Base-by-base conservation (phyloP, 2,113 vertebrate genomes). In the Colistium nudipinnis region DNA sequence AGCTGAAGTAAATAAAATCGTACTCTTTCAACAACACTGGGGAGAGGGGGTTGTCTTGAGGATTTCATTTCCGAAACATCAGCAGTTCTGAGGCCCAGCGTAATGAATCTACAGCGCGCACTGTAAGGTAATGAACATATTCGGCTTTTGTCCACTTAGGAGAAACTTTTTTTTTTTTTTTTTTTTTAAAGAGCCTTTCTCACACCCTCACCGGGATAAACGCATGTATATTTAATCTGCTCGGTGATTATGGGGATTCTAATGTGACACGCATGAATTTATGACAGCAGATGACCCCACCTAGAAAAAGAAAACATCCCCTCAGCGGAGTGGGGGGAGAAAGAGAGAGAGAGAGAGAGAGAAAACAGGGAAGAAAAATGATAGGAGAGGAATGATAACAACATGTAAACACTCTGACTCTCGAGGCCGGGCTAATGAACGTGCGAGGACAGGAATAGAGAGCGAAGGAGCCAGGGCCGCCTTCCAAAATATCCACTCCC, bases 401-500 rank as follows among this genome's bases (percentile, higher is more conserved):
- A 81, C 83, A 82, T 83, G 79, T 86, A 88, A 89, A 90, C 85
- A 90, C 64, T 78, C 81, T 88, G 85, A 92, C 92, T 93, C 90
- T 91, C 85, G 93, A 92, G 91, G 91, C 93, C 75, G 24, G 92
- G 87, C 89, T 91, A 93, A 94, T 93, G 93, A 94, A 93, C 90
- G 93, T 94, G 92, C 92, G 91, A 92, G 92, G 93, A 94, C 90
- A 94, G 90, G 85, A 88, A 90, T 85, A 89, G 87, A 82, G 88
- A 86, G 87, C 78, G 84, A 87, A 84, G 76, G 92, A 92, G 87
- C 81, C 88, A 86, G 92, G 92, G 88, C 86, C 87, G 85, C 90
- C 92, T 93, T 93, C 92, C 89, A 92, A 94, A 93, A 92, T 89
- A 87, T 93, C 93, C 93, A 91, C 94, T 94, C 94, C 93, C 93